phyloP scores from a whole-genome alignment of 2,888 invertebrate species.

The Caenorhabditis becei region DNA sequence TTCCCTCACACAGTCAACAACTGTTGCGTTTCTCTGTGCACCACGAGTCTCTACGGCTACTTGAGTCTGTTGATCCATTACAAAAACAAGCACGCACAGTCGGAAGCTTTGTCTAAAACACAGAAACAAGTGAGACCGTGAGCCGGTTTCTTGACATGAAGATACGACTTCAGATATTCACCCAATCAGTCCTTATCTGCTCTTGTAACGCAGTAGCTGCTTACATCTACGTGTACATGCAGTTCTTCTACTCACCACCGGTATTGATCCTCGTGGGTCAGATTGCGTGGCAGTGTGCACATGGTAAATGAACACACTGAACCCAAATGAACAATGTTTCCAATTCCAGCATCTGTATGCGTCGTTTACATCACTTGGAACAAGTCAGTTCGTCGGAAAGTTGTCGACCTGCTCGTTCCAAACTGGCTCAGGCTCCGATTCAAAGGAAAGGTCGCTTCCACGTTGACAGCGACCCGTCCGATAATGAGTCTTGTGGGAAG shows the following conservation, averaged over 20 bases:
- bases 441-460: constrained; percentile 12
- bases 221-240: constrained; percentile 70
- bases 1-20: constrained; percentile 64
- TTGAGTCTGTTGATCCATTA: constrained; percentile 36
- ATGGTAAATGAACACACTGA: constrained; percentile 43
- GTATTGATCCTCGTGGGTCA: constrained; percentile 64
- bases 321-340: background rate
- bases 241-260: constrained; percentile 63
- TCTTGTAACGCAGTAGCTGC: constrained; percentile 64
- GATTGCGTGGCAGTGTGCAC: constrained; percentile 66
- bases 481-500: constrained; percentile 30
- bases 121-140: constrained; percentile 39
- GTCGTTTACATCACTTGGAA: constrained; percentile 60
- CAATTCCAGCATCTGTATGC: constrained; percentile 42
- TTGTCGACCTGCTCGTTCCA: constrained; percentile 46
- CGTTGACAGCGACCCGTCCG: constrained; percentile 8
- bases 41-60: constrained; percentile 57
- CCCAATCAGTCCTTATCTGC: constrained; percentile 65
- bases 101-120: constrained; percentile 46
- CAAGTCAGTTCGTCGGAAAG: constrained; percentile 42
- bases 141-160: background rate
- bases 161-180: constrained; percentile 52
- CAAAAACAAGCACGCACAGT: constrained; percentile 50
- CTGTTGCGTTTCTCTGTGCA: constrained; percentile 54
- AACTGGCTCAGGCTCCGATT: constrained; percentile 10